Base-by-base conservation (phyloP, 1,140 invertebrate genomes). In the Phenacoccus solenopsis region DNA sequence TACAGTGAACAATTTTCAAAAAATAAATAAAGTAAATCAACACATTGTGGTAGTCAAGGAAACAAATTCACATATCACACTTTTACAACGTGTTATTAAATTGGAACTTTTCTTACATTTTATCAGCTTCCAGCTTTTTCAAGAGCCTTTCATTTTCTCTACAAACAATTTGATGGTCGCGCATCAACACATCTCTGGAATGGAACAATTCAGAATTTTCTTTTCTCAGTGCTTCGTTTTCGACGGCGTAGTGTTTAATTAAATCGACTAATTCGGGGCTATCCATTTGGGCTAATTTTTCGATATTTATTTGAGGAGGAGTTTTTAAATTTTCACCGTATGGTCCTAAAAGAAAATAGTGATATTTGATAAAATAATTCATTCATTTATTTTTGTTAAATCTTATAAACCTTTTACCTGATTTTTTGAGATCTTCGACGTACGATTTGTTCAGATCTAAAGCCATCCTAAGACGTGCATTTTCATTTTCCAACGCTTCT, bases 151-250 rank as follows among this genome's bases (percentile, higher is more conserved):
- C 94, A 76, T 96, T 96, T 77, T 97, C 93, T 70, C 90, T 81
- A 75, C 90, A 93, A 12, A 96, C 87, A 4, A 92, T 77, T 77
- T 96, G 93, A 75, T 96, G 93, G 76, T 97, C 94, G 38, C 91
- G 79, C 61, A 93, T 82, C 25, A 95, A 81, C 49, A 88, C 83
- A 74, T 96, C 91, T 68, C 90, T 81, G 0, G 88, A 84, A 1
- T 84, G 81, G 77, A 93, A 93, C 21, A 96, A 80, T 72, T 96
- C 92, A 16, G 87, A 83, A 78, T 96, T 96, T 79, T 96, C 93
- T 49, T 86, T 84, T 68, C 92, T 83, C 10, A 97, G 77, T 0
- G 89, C 87, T 74, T 91, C 87, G 78, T 96, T 96, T 78, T 96
- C 93, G n/a, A 80, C 82, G 78, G 91, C 87, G 75, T 91, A 91